Conservation (phyloP, 1,140 invertebrate species). For the Drosophila willistoni region DNA sequence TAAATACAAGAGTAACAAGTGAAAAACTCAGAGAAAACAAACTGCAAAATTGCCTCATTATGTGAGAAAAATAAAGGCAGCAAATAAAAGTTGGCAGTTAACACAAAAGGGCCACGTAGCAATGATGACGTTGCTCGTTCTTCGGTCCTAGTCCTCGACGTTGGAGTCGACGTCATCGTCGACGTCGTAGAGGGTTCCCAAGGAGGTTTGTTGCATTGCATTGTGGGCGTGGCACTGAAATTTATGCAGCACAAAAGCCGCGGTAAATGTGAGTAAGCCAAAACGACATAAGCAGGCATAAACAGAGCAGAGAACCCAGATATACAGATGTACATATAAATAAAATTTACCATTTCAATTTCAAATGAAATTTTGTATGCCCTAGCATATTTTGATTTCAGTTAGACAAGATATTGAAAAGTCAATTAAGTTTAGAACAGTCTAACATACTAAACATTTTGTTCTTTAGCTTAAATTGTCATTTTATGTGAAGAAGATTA, state of each 20-base stretch:
- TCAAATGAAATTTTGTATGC: not conserved
- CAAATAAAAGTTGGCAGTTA: constrained; percentile 73
- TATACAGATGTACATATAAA: not conserved
- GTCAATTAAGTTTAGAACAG: too few relatives aligned
- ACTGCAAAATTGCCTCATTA: constrained; percentile 73
- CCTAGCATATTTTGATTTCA: not conserved
- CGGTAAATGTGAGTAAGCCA: constrained; percentile 77
- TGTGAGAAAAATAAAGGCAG: constrained; percentile 55
- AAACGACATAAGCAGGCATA: constrained; percentile 78
- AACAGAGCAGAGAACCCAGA: constrained; percentile 35
- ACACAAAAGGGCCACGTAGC: constrained; percentile 67
- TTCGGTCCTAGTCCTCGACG: not conserved
- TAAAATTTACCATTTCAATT: not conserved
- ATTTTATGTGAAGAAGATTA: too few relatives aligned
- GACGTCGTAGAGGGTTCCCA: not conserved
- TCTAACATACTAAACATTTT: too few relatives aligned
- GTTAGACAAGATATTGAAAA: too few relatives aligned
- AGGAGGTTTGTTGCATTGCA: not conserved
- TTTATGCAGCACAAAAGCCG: constrained; percentile 77
- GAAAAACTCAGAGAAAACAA: constrained; percentile 57
- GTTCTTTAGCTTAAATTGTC: too few relatives aligned
- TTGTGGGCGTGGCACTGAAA: constrained; percentile 43
- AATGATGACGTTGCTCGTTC: not conserved
- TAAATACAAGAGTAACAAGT: constrained; percentile 58
- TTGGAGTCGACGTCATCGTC: not conserved